Conservation (phyloP, 2,797 vertebrate species). For the Danionella dracula region DNA sequence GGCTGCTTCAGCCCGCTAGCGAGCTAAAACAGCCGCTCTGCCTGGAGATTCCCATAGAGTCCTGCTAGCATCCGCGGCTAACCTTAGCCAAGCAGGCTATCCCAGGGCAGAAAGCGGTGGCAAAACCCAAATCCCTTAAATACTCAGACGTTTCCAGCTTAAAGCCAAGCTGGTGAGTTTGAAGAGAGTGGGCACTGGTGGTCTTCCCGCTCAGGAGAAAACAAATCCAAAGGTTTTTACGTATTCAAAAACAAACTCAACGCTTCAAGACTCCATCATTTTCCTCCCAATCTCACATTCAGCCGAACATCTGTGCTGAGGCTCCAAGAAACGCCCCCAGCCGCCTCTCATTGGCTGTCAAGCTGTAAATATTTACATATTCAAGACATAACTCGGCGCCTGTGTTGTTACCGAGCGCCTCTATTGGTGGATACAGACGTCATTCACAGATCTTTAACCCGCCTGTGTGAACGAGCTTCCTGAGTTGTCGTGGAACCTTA, state of each 20-base stretch:
- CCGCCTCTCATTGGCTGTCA: conserved; percentile 50
- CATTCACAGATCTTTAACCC: conserved; percentile 41
- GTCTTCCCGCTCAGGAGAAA: background rate
- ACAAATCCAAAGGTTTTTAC: conserved; percentile 42
- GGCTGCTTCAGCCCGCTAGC: conserved; percentile 34
- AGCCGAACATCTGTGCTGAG: conserved; percentile 38
- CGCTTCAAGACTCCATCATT: conserved; percentile 53
- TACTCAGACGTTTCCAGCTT: background rate
- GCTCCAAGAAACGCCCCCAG: conserved; percentile 49
- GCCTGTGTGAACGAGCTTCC: background rate
- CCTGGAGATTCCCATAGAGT: conserved; percentile 38
- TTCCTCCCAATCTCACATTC: conserved; percentile 43
- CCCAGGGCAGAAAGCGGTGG: background rate
- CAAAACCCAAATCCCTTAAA: background rate
- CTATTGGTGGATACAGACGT: conserved; percentile 38
- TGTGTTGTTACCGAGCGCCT: conserved; percentile 22
- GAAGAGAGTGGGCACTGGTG: background rate
- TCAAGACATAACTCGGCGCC: conserved; percentile 32
- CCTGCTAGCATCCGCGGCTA: conserved; percentile 18
- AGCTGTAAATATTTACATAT: conserved; percentile 47
- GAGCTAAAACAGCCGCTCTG: conserved; percentile 49
- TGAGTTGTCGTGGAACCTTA: background rate
- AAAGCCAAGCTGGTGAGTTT: background rate
- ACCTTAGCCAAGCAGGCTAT: conserved; percentile 3
- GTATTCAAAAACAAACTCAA: conserved; percentile 39